Base-by-base conservation (phyloP, 1,140 invertebrate species). In the Anoplophora glabripennis region DNA sequence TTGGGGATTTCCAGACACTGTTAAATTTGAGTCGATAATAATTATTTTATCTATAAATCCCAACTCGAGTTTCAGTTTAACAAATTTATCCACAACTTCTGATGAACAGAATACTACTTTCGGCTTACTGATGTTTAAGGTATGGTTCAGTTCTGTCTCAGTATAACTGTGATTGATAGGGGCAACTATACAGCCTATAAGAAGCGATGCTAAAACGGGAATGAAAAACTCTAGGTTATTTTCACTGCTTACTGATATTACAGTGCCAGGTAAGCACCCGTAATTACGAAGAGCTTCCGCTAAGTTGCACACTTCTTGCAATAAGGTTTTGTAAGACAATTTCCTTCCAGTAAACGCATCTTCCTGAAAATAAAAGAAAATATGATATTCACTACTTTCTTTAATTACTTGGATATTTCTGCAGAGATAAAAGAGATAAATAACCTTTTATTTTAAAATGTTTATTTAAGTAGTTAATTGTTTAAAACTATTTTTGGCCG, bases 131-230 rank as follows among this genome's bases (percentile, higher is more conserved):
- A 83, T 80, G 8, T 61, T 68, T 7, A 81, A 37, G 1, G 73
- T 74, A 65, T 83, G 79, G 36, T 72, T 68, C 1, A 83, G 61
- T 76, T 84, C 82, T 48, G 66, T 73, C 73, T 78, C 74, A 0
- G 79, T 79, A 54, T 86, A 86, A n/a, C 72, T 68, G 3, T 80
- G 73, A 72, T 84, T 86, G 0, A 84, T 45, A 0, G 84, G 80
- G 7, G 82, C 79, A n/a, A 80, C 53, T 10, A 79, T 76, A 11
- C 79, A 80, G 1, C 83, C 81, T 1, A 80, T 68, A 42, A 77
- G 82, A 17, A 83, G 69, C 1, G 75, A 67, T 0, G 77, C 79
- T 40, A 82, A 74, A 11, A 77, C 68, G 1, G 79, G 70, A 11
- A 80, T 41, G 4, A 80, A 72, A 60, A 77, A 86, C 57, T 82